Percentiles rank a stretch among this genome's conserved stretches.
Conservation (phyloP, 2,113 vertebrate genomes). For the Myotis lucifugus region DNA sequence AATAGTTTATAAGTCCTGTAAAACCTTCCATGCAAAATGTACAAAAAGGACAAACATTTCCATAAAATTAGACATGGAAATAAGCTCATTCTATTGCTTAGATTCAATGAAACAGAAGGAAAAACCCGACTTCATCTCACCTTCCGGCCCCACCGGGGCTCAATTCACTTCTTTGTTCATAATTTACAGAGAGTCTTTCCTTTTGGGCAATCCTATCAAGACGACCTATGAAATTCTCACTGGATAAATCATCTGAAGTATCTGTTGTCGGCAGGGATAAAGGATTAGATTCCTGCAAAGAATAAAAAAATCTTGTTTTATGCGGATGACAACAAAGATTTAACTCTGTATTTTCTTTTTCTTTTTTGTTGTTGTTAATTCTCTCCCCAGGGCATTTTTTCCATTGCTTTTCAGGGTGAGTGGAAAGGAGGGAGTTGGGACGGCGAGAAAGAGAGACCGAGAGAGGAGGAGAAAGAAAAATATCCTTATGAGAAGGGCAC, state of each 20-base stretch:
- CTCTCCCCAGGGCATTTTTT: no score
- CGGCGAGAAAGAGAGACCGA: no score
- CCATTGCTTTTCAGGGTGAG: no score
- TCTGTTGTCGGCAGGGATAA: accelerated
- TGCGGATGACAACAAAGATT: not conserved
- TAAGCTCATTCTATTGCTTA: not conserved
- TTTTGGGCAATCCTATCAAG: slow-evolving; percentile 26
- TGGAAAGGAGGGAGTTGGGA: no score
- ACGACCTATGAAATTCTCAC: slow-evolving; percentile 64
- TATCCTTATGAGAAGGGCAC: no score
- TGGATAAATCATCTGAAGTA: accelerated
- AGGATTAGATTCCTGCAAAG: not conserved
- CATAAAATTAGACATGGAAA: not conserved
- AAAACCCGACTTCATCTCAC: slow-evolving; percentile 74
- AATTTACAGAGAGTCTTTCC: not conserved
- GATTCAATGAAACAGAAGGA: not conserved
- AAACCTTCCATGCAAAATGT: not conserved
- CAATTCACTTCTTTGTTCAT: accelerated
- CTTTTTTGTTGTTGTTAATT: no score
- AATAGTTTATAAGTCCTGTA: not conserved
- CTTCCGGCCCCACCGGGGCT: accelerated
- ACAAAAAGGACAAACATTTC: slow-evolving; percentile 24
- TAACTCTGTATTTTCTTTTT: not conserved
- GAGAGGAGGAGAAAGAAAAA: no score
- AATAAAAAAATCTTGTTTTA: slow-evolving; percentile 35